Percentiles rank a stretch among this genome's conserved stretches.
Evolutionary conservation across 2,888 invertebrate genomes (phyloP).

Genomic region (Rhingia campestris): DNA sequence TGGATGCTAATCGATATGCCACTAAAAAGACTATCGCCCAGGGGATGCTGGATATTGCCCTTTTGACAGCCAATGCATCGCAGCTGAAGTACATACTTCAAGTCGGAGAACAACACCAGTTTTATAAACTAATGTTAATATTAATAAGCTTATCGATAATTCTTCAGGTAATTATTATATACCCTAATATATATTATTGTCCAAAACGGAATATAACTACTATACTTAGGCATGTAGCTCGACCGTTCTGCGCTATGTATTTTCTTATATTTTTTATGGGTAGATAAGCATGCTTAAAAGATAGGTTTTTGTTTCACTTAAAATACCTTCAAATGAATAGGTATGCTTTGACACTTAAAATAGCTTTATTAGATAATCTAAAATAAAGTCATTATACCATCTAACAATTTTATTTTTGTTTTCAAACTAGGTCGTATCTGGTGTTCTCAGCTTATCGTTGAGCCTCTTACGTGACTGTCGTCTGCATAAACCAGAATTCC

Average conservation of each 20-base stretch:
- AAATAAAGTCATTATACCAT: neutral
- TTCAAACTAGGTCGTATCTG: slow-evolving; percentile 87
- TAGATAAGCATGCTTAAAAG: too few relatives aligned
- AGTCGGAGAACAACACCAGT: slow-evolving; percentile 92
- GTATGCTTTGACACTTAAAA: too few relatives aligned
- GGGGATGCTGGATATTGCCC: slow-evolving; percentile 94
- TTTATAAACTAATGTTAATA: slow-evolving; percentile 91
- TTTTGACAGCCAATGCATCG: slow-evolving; percentile 93
- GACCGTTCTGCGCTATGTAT: too few relatives aligned
- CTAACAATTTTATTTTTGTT: slow-evolving; percentile 72
- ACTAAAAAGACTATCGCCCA: slow-evolving; percentile 96
- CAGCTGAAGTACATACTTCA: slow-evolving; percentile 93
- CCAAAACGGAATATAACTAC: too few relatives aligned
- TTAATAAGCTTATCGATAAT: slow-evolving; percentile 92
- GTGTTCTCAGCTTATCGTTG: slow-evolving; percentile 88
- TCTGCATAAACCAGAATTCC: slow-evolving; percentile 88
- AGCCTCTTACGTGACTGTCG: slow-evolving; percentile 91
- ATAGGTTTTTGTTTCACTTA: too few relatives aligned
- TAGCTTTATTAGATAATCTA: too few relatives aligned
- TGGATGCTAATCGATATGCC: slow-evolving; percentile 94
- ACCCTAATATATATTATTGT: too few relatives aligned
- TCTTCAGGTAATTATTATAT: slow-evolving; percentile 87
- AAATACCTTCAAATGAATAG: too few relatives aligned
- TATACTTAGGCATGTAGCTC: too few relatives aligned
- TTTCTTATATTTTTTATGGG: too few relatives aligned